phyloP scores from a whole-genome alignment of 2,888 invertebrate species.

The Eremobia ochroleuca region DNA sequence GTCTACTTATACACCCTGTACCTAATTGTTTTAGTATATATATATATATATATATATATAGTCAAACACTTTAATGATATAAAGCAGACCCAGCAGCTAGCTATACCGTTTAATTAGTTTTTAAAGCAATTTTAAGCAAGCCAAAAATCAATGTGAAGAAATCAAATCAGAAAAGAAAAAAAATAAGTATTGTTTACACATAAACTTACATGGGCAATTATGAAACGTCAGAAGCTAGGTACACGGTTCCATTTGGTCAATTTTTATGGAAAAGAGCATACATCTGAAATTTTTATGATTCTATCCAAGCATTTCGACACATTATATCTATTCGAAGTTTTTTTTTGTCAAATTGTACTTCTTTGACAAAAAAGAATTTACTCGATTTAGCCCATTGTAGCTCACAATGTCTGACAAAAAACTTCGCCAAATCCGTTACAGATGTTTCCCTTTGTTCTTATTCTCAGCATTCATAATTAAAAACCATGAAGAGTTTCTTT shows the following conservation, averaged over 20 bases:
- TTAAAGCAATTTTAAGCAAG: neutral
- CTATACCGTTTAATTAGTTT: neutral
- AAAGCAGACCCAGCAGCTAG: neutral
- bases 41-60: too few relatives aligned
- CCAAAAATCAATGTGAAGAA: too few relatives aligned
- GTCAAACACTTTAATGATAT: neutral
- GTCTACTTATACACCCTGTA: too few relatives aligned
- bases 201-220: too few relatives aligned
- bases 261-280: too few relatives aligned
- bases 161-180: too few relatives aligned
- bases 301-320: neutral
- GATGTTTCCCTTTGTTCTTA: constrained; percentile 28
- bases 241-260: too few relatives aligned
- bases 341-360: neutral
- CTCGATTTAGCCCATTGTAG: neutral
- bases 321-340: too few relatives aligned
- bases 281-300: neutral
- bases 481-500: constrained; percentile 38
- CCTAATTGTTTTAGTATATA: neutral
- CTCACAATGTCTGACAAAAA: constrained; percentile 31
- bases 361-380: neutral
- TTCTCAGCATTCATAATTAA: constrained; percentile 36
- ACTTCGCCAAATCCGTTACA: constrained; percentile 5
- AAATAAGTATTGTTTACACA: too few relatives aligned
- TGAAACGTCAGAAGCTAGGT: too few relatives aligned